phyloP scores from a whole-genome alignment of 2,113 vertebrate species.

The Trichomycterus rosablanca region DNA sequence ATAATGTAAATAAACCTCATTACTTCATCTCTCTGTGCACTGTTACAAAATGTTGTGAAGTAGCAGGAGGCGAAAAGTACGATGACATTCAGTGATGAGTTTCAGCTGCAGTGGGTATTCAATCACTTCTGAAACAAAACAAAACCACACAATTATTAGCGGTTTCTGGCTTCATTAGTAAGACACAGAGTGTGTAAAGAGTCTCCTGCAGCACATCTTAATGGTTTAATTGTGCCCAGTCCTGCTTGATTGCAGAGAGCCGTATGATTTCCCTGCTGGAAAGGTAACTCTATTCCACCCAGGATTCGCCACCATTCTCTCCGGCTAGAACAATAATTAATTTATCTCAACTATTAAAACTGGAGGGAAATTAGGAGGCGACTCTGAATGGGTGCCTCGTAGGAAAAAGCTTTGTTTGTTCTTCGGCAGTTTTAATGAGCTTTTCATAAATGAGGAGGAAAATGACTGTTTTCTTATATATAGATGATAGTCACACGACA shows the following conservation, averaged over 20 bases:
- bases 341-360: constrained; percentile 99
- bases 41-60: constrained; percentile 5
- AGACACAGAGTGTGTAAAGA: constrained; percentile 84
- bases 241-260: constrained; percentile 73
- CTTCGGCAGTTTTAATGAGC: constrained; percentile 92
- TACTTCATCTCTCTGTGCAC: too few species aligned
- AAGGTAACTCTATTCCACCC: constrained; percentile 77
- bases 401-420: constrained; percentile 96
- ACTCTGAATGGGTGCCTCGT: constrained; percentile 92
- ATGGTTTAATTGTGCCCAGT: constrained; percentile 92
- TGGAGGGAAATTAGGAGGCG: constrained; percentile 88
- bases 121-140: constrained; percentile 67
- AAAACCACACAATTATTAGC: constrained; percentile 62
- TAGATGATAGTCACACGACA: constrained; percentile 73
- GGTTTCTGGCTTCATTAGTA: constrained; percentile 81
- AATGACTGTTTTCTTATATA: constrained; percentile 88
- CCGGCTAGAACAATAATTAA: constrained; percentile 86
- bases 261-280: constrained; percentile 87
- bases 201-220: constrained; percentile 88
- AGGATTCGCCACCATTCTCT: constrained; percentile 85
- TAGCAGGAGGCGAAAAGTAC: constrained; percentile 2
- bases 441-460: constrained; percentile 94
- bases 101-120: constrained; percentile 50
- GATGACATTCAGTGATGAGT: constrained; percentile 43
- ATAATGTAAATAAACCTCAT: too few species aligned